Conservation (phyloP, 1,140 invertebrate genomes). For the Trichonephila clavipes region DNA sequence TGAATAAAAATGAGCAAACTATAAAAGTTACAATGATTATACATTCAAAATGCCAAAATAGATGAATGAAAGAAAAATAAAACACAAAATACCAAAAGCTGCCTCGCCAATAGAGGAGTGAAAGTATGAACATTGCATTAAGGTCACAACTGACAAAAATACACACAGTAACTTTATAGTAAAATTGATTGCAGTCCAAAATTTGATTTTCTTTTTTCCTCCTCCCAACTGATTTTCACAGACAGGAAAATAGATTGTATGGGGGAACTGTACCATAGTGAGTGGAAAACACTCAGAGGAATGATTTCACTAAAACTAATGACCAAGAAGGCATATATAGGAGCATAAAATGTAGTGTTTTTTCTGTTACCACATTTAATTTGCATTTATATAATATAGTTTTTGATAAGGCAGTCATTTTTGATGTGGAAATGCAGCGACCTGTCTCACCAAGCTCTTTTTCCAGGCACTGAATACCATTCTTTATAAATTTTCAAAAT, state of each 20-base stretch:
- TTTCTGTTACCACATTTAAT: neutral
- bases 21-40: conserved; percentile 1
- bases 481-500: neutral
- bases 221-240: neutral
- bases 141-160: neutral
- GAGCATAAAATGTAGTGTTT: conserved; percentile 8
- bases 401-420: conserved; percentile 22
- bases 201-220: neutral
- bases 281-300: conserved; percentile 13
- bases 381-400: neutral
- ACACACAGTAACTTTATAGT: neutral
- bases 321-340: conserved; percentile 30
- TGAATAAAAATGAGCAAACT: neutral
- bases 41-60: conserved; percentile 26
- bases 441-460: conserved; percentile 6
- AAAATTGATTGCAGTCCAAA: neutral
- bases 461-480: neutral
- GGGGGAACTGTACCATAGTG: conserved; percentile 4
- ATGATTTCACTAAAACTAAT: conserved; percentile 24
- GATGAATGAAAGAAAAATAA: neutral
- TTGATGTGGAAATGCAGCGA: conserved; percentile 45
- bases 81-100: conserved; percentile 10
- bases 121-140: neutral
- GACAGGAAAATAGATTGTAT: neutral
- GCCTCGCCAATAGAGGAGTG: neutral